Evolutionary conservation across 2,113 vertebrate genomes (phyloP).

Genomic region (Meriones unguiculatus): DNA sequence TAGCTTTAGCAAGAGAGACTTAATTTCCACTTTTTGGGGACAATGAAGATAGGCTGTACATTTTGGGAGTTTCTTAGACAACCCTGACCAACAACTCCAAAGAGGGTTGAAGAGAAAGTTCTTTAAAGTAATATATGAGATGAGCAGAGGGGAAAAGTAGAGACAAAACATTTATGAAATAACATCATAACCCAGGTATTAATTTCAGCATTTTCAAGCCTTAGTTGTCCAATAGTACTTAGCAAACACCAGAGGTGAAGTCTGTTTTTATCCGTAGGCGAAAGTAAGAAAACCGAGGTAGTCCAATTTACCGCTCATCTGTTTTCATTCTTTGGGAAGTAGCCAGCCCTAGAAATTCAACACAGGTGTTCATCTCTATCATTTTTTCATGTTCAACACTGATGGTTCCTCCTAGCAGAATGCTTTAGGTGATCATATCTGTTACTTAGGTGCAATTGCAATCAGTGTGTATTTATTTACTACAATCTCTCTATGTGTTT

Average conservation of each 20-base stretch:
- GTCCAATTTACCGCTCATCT: background rate
- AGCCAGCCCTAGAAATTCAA: background rate
- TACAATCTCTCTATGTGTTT: background rate
- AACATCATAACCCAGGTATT: background rate
- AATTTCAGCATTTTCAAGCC: background rate
- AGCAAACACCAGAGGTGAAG: background rate
- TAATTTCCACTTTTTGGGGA: background rate
- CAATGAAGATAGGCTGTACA: background rate
- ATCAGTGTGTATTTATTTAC: background rate
- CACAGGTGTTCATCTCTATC: background rate
- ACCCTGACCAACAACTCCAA: background rate
- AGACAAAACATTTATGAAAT: background rate
- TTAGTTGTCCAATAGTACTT: background rate
- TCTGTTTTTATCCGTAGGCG: background rate
- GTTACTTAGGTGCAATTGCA: background rate
- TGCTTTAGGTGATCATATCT: background rate
- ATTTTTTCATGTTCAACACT: background rate
- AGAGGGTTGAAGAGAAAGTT: background rate
- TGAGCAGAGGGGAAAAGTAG: background rate
- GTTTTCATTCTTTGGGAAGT: background rate
- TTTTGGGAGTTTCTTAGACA: background rate
- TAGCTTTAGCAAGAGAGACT: background rate
- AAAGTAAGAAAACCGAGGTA: background rate
- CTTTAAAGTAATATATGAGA: background rate
- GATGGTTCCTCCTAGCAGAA: no score